Base-by-base conservation (phyloP, 2,888 invertebrate species). In the Napeogenes sylphis region DNA sequence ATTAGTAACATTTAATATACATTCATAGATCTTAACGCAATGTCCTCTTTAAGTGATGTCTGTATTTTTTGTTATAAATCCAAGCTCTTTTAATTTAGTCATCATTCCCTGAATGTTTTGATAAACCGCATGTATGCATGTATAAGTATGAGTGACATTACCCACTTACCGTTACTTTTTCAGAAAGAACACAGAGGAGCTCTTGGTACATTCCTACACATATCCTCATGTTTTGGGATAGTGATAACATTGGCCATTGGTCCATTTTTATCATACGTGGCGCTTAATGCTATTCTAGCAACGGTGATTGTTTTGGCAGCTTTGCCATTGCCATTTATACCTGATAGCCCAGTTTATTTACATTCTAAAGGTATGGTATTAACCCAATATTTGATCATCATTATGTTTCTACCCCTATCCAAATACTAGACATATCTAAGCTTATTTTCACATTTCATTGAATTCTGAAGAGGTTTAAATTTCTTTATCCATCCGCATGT, bases 161-260 rank as follows among this genome's bases (percentile, higher is more conserved):
- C 21, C 21, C 21, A 21, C 21, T 21, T 21, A 21, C 21, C 21
- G 21, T 21, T 21, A 21, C 21, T 35, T 64, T 76, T 80, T 1
- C 80, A 85, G 85, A 84, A 81, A 74, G 81, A 83, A 63, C 71
- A 84, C 45, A 79, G 85, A 0, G 85, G 85, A 2, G 72, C 80
- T 1, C 65, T 85, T 0, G 84, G 85, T 0, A 79, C 81, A 0
- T 76, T 84, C 0, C 71, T 85, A 0, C 84, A 85, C 55, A 78
- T 85, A 13, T 72, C 80, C 63, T 78, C 79, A 32, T 83, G 83
- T 0, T 63, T 82, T 0, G 85, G 85, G 4, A 70, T 81, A 0
- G 78, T 85, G 4, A 73, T 68, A 12, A 82, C 79, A 77, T 58
- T 85, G 45, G 76, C 79, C 0, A 69, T 83, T 35, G 85, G 85